Evolutionary conservation across 2,113 vertebrate species (phyloP).

Genomic region (Rhinogobius similis): DNA sequence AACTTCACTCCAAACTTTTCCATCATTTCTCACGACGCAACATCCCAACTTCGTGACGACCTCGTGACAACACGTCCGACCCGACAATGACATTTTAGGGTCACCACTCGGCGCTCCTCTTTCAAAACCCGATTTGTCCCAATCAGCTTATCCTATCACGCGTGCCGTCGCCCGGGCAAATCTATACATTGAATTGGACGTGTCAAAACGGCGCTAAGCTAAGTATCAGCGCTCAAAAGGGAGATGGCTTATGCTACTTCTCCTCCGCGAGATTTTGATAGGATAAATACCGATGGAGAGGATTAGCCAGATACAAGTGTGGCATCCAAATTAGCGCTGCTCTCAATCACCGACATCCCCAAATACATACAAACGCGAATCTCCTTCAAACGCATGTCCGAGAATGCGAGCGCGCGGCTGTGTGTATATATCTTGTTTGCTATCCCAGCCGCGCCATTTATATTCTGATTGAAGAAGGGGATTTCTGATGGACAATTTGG

Average conservation of each 20-base stretch:
- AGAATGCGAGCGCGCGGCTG: neutral
- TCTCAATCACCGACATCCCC: conserved; percentile 55
- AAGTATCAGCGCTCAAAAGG: conserved; percentile 54
- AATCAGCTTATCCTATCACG: conserved; percentile 73
- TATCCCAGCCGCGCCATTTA: conserved; percentile 56
- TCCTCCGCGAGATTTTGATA: conserved; percentile 73
- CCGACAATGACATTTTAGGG: conserved; percentile 69
- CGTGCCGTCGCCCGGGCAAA: conserved; percentile 42
- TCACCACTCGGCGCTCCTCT: conserved; percentile 57
- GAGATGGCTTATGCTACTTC: conserved; percentile 65
- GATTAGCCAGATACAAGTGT: conserved; percentile 72
- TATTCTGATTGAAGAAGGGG: conserved; percentile 32
- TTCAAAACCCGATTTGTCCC: conserved; percentile 44
- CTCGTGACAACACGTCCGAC: conserved; percentile 48
- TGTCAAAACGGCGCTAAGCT: conserved; percentile 66
- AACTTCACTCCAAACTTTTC: conserved; percentile 26
- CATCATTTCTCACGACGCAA: neutral
- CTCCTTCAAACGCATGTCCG: conserved; percentile 6
- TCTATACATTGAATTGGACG: conserved; percentile 73
- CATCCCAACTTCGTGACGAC: conserved; percentile 10
- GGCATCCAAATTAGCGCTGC: conserved; percentile 72
- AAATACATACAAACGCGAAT: neutral
- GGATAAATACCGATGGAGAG: conserved; percentile 75
- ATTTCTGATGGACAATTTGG: conserved; percentile 65
- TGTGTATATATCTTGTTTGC: conserved; percentile 19